A percentile compares a stretch with the other conserved stretches of the same genome.
Evolutionary conservation across 2,888 invertebrate species (phyloP).

Genomic region (Aquatica leii): DNA sequence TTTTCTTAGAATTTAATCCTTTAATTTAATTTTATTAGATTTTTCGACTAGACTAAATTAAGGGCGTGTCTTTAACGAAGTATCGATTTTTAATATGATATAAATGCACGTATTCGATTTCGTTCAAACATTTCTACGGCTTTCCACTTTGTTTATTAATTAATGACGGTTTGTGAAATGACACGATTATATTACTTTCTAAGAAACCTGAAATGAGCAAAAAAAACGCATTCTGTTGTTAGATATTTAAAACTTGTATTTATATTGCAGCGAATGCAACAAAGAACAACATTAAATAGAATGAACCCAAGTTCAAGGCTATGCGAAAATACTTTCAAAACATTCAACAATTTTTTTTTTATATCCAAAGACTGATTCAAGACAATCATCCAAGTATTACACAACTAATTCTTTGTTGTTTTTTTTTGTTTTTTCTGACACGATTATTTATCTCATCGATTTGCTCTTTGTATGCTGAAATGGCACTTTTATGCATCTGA

Average conservation of each 20-base stretch:
- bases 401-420: too few species aligned
- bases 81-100: too few species aligned
- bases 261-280: slow-evolving; percentile 8
- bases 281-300: slow-evolving; percentile 3
- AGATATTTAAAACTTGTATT: slow-evolving; percentile 3
- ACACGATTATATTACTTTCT: slow-evolving; percentile 1
- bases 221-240: slow-evolving; percentile 5
- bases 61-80: too few species aligned
- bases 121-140: not conserved
- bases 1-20: slow-evolving; percentile 27
- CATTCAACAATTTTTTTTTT: too few species aligned
- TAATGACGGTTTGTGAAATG: not conserved
- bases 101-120: too few species aligned
- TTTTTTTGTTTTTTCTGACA: too few species aligned
- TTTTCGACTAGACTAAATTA: not conserved
- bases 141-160: not conserved
- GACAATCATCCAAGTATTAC: too few species aligned
- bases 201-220: not conserved
- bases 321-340: too few species aligned
- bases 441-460: too few species aligned
- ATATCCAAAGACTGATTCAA: too few species aligned
- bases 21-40: not conserved
- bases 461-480: too few species aligned
- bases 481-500: too few species aligned
- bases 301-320: slow-evolving; percentile 4